Conservation (phyloP, 2,888 invertebrate genomes). For the Scaptomyza reducta region DNA sequence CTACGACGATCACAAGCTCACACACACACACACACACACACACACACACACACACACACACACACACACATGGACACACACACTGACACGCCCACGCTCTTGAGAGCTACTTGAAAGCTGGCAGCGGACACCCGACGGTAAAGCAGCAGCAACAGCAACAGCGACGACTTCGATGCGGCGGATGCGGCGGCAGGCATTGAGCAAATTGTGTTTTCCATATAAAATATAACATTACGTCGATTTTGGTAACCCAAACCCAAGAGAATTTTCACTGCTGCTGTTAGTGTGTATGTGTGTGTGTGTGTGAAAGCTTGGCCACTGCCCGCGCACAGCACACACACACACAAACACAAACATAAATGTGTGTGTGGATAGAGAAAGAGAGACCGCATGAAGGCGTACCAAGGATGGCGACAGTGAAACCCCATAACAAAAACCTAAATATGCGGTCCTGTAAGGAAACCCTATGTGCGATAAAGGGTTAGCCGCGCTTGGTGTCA, state of each 20-base stretch:
- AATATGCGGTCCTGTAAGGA: conserved; percentile 85
- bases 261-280: conserved; percentile 35
- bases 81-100: conserved; percentile 69
- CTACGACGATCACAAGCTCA: conserved; percentile 52
- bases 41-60: conserved; percentile 61
- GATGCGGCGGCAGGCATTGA: conserved; percentile 64
- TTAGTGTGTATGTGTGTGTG: too few species aligned
- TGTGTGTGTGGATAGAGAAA: conserved; percentile 17
- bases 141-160: conserved; percentile 27
- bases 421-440: conserved; percentile 85
- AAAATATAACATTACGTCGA: conserved; percentile 78
- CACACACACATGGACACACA: conserved; percentile 33
- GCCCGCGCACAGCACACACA: conserved; percentile 24
- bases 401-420: conserved; percentile 53
- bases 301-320: conserved; percentile 44
- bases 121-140: conserved; percentile 46
- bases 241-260: conserved; percentile 77
- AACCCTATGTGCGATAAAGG: conserved; percentile 85
- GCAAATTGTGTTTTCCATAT: conserved; percentile 78
- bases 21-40: conserved; percentile 21
- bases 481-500: conserved; percentile 85
- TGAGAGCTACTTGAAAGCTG: conserved; percentile 64
- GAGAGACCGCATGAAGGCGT: conserved; percentile 53
- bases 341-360: conserved; percentile 15
- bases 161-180: conserved; percentile 42